A percentile compares a stretch with the other conserved stretches of the same genome.
Evolutionary conservation across 2,888 invertebrate genomes (phyloP).

Genomic region (Acrobasis repandana): DNA sequence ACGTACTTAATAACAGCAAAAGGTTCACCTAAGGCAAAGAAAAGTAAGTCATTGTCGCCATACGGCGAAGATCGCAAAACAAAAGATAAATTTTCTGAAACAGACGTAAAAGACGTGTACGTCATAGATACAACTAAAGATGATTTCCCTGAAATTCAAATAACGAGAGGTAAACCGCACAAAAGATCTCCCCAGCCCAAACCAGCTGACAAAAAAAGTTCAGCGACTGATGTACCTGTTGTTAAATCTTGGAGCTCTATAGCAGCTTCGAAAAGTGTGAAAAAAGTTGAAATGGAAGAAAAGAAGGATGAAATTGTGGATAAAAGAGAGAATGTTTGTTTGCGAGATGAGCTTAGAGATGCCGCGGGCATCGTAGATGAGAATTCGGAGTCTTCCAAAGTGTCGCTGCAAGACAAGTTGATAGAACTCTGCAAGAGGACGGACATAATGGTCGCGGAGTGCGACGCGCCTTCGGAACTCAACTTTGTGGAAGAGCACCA

Average conservation of each 20-base stretch:
- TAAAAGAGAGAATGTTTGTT: constrained; percentile 32
- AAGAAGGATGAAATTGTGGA: constrained; percentile 28
- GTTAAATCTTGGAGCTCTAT: constrained; percentile 82
- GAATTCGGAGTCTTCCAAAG: constrained; percentile 44
- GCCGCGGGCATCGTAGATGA: constrained; percentile 34
- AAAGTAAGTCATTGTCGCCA: constrained; percentile 63
- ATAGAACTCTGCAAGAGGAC: constrained; percentile 71
- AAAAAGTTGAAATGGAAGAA: constrained; percentile 43
- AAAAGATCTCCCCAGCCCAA: constrained; percentile 60
- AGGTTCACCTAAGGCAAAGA: constrained; percentile 54
- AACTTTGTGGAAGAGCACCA: constrained; percentile 77
- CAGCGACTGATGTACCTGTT: constrained; percentile 41
- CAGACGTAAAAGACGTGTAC: constrained; percentile 68
- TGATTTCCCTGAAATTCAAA: constrained; percentile 75
- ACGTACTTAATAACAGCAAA: constrained; percentile 37
- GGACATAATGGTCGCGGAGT: constrained; percentile 77
- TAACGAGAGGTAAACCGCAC: constrained; percentile 64
- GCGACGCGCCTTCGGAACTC: constrained; percentile 70
- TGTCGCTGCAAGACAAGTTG: constrained; percentile 70
- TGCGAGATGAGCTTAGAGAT: constrained; percentile 31
- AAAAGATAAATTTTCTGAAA: constrained; percentile 48
- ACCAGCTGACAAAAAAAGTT: constrained; percentile 42
- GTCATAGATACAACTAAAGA: constrained; percentile 74
- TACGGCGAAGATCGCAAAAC: constrained; percentile 55
- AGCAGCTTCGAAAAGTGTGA: constrained; percentile 63